Percentiles rank a stretch among this genome's conserved stretches.
phyloP scores from a whole-genome alignment of 2,797 vertebrate species.

The Gila robusta region DNA sequence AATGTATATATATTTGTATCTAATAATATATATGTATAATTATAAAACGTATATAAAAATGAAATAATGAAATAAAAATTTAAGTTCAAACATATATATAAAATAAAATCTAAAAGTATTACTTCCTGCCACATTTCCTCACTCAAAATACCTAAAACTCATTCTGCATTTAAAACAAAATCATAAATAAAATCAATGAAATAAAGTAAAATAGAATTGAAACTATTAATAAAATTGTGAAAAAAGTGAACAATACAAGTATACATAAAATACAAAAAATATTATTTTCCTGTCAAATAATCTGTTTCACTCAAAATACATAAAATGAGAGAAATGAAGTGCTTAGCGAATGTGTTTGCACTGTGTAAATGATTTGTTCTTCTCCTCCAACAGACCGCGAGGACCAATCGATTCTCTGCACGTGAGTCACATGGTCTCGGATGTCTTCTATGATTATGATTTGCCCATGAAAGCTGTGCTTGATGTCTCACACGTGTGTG shows the following conservation, averaged over 20 bases:
- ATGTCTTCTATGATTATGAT: background rate
- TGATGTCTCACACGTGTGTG: background rate
- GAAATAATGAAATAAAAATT: background rate
- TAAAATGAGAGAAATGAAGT: background rate
- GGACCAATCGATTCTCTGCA: conserved; percentile 99
- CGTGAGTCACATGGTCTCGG: conserved; percentile 84
- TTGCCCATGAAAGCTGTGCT: background rate
- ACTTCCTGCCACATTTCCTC: background rate
- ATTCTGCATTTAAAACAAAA: too few relatives aligned
- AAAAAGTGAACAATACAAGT: too few relatives aligned
- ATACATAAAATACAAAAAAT: too few relatives aligned
- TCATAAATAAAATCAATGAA: too few relatives aligned
- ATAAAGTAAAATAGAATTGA: too few relatives aligned
- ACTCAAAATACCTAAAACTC: background rate
- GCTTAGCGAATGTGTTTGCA: background rate
- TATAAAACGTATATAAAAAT: too few relatives aligned
- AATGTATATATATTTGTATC: too few relatives aligned
- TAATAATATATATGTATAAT: too few relatives aligned
- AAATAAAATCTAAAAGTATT: background rate
- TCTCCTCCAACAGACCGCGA: conserved; percentile 82
- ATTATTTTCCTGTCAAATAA: too few relatives aligned
- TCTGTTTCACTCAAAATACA: background rate
- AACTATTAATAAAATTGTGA: too few relatives aligned
- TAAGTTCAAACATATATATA: background rate
- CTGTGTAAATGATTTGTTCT: background rate